These are phyloP conservation scores for Drosophila atroscutellata DNA, from an alignment of 2,888 invertebrate species.

Conservation along the genomic window DNA sequence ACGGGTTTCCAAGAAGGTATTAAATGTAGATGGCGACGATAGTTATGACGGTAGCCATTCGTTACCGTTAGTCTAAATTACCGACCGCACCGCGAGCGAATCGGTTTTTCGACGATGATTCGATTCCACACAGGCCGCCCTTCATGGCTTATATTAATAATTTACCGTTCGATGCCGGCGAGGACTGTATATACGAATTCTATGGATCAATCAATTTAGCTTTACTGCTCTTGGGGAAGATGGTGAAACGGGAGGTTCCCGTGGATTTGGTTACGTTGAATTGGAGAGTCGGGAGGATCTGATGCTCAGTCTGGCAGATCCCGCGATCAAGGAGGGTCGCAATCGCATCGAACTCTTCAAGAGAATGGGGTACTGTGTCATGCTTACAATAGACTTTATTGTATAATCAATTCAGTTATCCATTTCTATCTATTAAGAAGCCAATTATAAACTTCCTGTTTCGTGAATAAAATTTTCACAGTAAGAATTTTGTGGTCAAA, in stretches of 20 bases:
- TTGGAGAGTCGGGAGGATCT: constrained; percentile 94
- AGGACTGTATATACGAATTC: constrained; percentile 92
- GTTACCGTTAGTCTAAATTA: constrained; percentile 86
- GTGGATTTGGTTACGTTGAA: constrained; percentile 96
- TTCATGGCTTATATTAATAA: constrained; percentile 96
- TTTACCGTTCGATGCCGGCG: constrained; percentile 95
- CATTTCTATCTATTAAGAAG: not conserved
- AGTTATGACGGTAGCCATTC: constrained; percentile 87
- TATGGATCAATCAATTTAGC: constrained; percentile 86
- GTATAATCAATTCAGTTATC: not conserved
- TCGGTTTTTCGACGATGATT: constrained; percentile 93
- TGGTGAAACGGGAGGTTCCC: constrained; percentile 88
- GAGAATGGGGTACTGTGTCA: constrained; percentile 85
- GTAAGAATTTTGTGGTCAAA: not conserved
- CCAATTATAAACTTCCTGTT: not conserved
- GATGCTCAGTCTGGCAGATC: constrained; percentile 92
- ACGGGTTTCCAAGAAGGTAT: constrained; percentile 84
- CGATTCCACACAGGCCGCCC: constrained; percentile 93
- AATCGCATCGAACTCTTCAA: constrained; percentile 93
- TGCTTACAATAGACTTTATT: not conserved
- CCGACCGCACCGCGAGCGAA: constrained; percentile 97
- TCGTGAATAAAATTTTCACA: not conserved
- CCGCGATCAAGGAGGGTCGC: constrained; percentile 91
- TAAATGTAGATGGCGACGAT: constrained; percentile 93
- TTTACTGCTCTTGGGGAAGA: constrained; percentile 90